Base-by-base conservation (phyloP, 2,113 vertebrate species). In the Progne subis region DNA sequence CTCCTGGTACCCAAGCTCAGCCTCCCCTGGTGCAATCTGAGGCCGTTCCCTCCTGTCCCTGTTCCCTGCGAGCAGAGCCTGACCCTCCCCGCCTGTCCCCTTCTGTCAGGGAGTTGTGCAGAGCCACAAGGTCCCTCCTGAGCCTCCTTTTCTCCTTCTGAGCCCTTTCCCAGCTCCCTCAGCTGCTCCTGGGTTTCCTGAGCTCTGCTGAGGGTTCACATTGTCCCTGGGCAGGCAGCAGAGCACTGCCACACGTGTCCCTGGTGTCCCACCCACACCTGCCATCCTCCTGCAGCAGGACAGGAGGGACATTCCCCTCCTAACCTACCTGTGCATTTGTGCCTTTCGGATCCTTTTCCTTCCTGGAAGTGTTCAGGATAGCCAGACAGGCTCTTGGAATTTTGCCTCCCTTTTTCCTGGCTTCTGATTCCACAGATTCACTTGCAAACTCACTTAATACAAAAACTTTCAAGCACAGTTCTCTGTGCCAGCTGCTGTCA, bases 401-500 rank as follows among this genome's bases (percentile, higher is more conserved):
- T 70, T n/a, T 46, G 55, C 43, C 23, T 77, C 9, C 4, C n/a
- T 63, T 77, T 77, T 50, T n/a, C 43, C 72, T 37, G 52, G 18
- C 52, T 81, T 68, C 86, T 75, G 76, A 28, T 79, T 60, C 82
- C 44, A 12, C 11, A 56, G 46, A 39, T 84, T 72, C 7, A 2
- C 80, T 90, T 64, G 52, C 44, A 68, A 83, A 74, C 49, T 39
- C 14, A 2, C 90, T 52, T 86, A 52, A 68, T 46, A 49, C 37
- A 70, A 8, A 86, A 94, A 94, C 70, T 96, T 95, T 44, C 52
- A 72, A 88, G 20, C 59, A 32, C 86, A 92, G 93, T 79, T 92
- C 82, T 88, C 20, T 6, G 6, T 94, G 43, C 70, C 92, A 95
- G 93, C 92, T 95, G 95, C 95, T 94, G 77, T 94, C 92, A 91